A percentile compares a stretch with the other conserved stretches of the same genome.
Evolutionary conservation across 1,140 invertebrate species (phyloP).

Genomic region (Sweltsa coloradensis): DNA sequence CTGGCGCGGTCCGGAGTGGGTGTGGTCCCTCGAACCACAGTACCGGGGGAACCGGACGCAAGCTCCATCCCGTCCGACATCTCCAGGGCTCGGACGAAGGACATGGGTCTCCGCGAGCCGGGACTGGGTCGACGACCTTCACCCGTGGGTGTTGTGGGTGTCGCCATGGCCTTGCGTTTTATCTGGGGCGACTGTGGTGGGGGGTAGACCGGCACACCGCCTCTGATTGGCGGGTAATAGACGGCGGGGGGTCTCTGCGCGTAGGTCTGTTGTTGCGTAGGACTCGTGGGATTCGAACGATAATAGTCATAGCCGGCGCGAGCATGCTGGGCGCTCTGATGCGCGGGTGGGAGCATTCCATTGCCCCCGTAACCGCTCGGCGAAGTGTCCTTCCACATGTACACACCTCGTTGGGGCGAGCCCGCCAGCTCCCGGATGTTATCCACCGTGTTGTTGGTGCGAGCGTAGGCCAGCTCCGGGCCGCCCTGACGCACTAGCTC

Average conservation of each 20-base stretch:
- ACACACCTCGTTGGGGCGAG: conserved; percentile 68
- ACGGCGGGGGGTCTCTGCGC: conserved; percentile 19
- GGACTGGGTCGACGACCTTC: conserved; percentile 27
- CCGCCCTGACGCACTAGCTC: conserved; percentile 59
- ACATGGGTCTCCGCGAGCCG: conserved; percentile 59
- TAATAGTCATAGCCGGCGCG: conserved; percentile 31
- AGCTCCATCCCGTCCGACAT: conserved; percentile 76
- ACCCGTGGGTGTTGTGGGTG: conserved; percentile 30
- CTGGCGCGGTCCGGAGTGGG: conserved; percentile 71
- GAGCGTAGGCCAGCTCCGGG: conserved; percentile 32
- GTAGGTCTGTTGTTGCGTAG: conserved; percentile 44
- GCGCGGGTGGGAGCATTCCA: conserved; percentile 20
- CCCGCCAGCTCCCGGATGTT: conserved; percentile 65
- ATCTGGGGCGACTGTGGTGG: conserved; percentile 48
- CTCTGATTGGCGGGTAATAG: conserved; percentile 46
- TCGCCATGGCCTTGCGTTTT: conserved; percentile 41
- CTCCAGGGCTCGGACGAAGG: conserved; percentile 82
- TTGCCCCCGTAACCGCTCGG: conserved; percentile 26
- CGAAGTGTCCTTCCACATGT: conserved; percentile 72
- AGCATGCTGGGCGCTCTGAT: conserved; percentile 18
- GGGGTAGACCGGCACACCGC: conserved; percentile 54
- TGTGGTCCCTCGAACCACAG: conserved; percentile 29
- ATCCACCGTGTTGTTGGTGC: conserved; percentile 41
- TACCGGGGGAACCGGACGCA: conserved; percentile 27
- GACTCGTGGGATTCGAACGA: conserved; percentile 63